phyloP scores from a whole-genome alignment of 2,113 vertebrate genomes.

The Montifringilla adamsi region DNA sequence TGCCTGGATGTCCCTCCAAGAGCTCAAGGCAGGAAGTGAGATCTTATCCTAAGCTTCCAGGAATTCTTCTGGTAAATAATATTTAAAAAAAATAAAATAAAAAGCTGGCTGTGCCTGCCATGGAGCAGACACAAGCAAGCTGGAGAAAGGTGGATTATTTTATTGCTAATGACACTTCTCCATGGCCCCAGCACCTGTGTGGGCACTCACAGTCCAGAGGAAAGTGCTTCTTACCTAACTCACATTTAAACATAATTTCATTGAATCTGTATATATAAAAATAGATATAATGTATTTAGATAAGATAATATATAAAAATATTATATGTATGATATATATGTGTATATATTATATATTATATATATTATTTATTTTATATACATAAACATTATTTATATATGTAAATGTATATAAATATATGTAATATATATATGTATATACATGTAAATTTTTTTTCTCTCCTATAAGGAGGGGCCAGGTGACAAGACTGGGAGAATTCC shows the following conservation, averaged over 20 bases:
- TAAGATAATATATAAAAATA: background rate
- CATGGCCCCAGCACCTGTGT: background rate
- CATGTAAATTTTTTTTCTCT: background rate
- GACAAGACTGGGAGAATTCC: slow-evolving; percentile 86
- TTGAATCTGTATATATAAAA: background rate
- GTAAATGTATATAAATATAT: background rate
- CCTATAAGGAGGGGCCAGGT: slow-evolving; percentile 85
- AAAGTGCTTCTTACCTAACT: background rate
- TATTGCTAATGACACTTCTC: background rate
- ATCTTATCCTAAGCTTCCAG: slow-evolving; percentile 36
- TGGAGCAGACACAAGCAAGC: background rate
- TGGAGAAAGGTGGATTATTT: background rate
- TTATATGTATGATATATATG: too few species aligned
- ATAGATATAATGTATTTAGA: background rate
- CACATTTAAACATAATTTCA: background rate
- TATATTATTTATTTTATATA: background rate
- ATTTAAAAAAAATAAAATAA: background rate
- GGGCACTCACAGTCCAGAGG: background rate
- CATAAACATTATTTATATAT: too few species aligned
- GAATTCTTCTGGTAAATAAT: background rate
- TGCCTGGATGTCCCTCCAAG: background rate
- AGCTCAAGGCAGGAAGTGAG: background rate
- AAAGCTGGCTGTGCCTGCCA: background rate
- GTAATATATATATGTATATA: background rate
- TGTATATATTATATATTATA: too few species aligned